phyloP scores from a whole-genome alignment of 1,140 invertebrate species.

The Antheraea pernyi region DNA sequence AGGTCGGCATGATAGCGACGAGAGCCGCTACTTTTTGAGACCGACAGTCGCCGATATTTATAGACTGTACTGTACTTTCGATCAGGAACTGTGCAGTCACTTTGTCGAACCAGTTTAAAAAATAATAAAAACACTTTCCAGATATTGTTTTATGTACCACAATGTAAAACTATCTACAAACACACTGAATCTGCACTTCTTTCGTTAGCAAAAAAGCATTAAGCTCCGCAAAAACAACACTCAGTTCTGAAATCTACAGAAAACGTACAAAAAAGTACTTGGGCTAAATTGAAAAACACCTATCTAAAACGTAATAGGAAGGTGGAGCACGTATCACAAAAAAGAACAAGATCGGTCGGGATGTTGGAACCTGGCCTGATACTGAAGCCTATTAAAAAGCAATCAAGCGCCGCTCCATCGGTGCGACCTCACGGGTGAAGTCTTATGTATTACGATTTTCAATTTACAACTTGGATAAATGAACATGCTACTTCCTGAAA shows the following conservation, averaged over 20 bases:
- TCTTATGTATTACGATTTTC: constrained; percentile 11
- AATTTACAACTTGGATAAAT: constrained; percentile 12
- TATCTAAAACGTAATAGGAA: constrained; percentile 19
- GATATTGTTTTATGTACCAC: no score
- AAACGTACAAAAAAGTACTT: constrained; percentile 10
- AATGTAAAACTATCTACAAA: no score
- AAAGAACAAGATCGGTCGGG: constrained; percentile 20
- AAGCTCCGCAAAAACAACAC: neutral
- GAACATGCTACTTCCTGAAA: neutral
- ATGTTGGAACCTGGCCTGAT: constrained; percentile 28
- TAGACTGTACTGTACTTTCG: no score
- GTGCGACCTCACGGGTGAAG: constrained; percentile 14
- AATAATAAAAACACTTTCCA: no score
- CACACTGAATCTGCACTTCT: no score
- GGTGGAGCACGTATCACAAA: constrained; percentile 21
- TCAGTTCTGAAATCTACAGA: neutral
- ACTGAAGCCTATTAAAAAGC: constrained; percentile 42
- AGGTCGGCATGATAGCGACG: no score
- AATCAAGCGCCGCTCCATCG: constrained; percentile 31
- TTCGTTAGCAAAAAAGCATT: neutral
- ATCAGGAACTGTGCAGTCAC: no score
- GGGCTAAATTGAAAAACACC: constrained; percentile 14
- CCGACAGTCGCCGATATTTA: no score
- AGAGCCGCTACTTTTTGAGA: no score
- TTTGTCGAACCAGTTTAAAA: no score